These are phyloP conservation scores for Hypolimnas misippus DNA, from an alignment of 2,888 invertebrate species.

Conservation along the genomic window DNA sequence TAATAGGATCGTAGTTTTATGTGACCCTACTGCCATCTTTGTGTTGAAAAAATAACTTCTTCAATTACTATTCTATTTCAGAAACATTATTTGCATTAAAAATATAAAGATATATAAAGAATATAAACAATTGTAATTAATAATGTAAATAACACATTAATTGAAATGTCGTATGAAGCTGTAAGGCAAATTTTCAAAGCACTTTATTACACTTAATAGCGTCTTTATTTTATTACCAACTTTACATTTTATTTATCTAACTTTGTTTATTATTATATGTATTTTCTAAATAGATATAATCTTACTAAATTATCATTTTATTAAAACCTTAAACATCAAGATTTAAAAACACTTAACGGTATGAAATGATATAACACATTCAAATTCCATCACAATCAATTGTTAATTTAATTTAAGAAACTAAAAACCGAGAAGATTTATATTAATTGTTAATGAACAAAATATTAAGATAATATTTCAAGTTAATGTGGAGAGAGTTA, in stretches of 20 bases:
- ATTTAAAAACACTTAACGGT: too few species aligned
- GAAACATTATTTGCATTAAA: too few species aligned
- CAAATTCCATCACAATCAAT: neutral
- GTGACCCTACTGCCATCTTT: too few species aligned
- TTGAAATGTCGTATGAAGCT: neutral
- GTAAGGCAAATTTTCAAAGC: too few species aligned
- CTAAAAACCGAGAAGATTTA: constrained; percentile 11
- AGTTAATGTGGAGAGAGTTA: constrained; percentile 29
- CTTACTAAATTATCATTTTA: neutral
- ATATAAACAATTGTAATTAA: too few species aligned
- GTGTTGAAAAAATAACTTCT: too few species aligned
- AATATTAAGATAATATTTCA: constrained; percentile 32
- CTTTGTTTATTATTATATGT: too few species aligned
- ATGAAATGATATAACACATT: neutral
- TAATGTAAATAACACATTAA: neutral
- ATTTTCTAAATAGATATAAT: neutral
- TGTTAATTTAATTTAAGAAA: neutral
- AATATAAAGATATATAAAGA: neutral
- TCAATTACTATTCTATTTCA: too few species aligned
- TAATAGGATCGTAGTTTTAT: too few species aligned
- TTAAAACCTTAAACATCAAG: neutral
- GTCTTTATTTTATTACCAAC: too few species aligned
- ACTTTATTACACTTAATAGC: too few species aligned
- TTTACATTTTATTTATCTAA: too few species aligned
- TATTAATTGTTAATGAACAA: constrained; percentile 23